Conservation (phyloP, 2,888 invertebrate species). For the Deilephila porcellus region DNA sequence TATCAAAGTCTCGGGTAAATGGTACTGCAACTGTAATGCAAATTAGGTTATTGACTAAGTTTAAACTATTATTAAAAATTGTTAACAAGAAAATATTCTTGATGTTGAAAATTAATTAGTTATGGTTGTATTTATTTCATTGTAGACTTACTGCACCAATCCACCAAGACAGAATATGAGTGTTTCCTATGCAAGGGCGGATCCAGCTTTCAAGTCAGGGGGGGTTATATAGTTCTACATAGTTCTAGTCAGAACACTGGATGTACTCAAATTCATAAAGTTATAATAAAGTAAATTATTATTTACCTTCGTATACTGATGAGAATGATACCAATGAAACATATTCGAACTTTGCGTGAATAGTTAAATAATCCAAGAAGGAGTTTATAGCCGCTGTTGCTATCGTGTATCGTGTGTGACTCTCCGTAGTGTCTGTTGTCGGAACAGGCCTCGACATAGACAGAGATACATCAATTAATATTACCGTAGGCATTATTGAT, state of each 20-base stretch:
- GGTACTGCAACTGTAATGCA: constrained; percentile 87
- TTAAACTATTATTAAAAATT: background rate
- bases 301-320: constrained; percentile 73
- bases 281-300: background rate
- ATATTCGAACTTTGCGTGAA: constrained; percentile 77
- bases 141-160: no score
- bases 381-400: constrained; percentile 72
- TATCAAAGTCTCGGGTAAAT: constrained; percentile 95
- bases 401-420: constrained; percentile 69
- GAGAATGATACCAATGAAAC: constrained; percentile 75
- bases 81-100: no score
- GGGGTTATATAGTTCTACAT: no score
- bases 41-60: constrained; percentile 15
- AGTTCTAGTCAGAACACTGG: no score
- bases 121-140: no score
- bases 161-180: no score
- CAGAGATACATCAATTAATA: constrained; percentile 74
- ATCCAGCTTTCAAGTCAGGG: no score
- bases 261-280: no score
- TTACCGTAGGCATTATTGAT: constrained; percentile 72
- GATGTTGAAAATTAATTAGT: no score
- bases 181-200: no score
- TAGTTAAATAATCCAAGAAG: constrained; percentile 72
- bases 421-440: constrained; percentile 68
- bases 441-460: constrained; percentile 78